Percentiles rank a stretch among this genome's conserved stretches.
These are phyloP conservation scores for Sebastes steindachneri DNA, from an alignment of 2,797 vertebrate genomes.

Conservation along the genomic window DNA sequence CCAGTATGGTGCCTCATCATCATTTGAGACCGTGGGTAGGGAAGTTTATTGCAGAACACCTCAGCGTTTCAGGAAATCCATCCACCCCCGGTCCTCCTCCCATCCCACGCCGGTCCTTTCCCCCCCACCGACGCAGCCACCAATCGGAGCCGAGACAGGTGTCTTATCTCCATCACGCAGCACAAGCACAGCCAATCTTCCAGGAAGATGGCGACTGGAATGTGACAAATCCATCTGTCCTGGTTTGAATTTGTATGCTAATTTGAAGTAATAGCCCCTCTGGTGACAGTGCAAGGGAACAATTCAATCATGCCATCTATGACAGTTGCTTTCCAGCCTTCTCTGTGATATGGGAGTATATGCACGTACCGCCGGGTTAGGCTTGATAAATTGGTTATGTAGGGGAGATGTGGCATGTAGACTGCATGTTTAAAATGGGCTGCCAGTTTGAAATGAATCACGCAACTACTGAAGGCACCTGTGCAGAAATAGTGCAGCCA, in stretches of 20 bases:
- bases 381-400: constrained; percentile 82
- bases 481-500: constrained; percentile 54
- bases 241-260: constrained; percentile 90
- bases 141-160: constrained; percentile 81
- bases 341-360: constrained; percentile 79
- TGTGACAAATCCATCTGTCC: constrained; percentile 91
- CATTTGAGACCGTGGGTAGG: constrained; percentile 73
- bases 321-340: constrained; percentile 81
- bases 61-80: constrained; percentile 76
- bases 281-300: constrained; percentile 87
- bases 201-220: constrained; percentile 85
- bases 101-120: constrained; percentile 35
- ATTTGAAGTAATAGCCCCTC: constrained; percentile 90
- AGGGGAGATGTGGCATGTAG: constrained; percentile 72
- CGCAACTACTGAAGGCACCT: constrained; percentile 56
- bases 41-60: constrained; percentile 80
- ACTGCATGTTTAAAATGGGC: constrained; percentile 77
- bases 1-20: constrained; percentile 75
- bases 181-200: constrained; percentile 84
- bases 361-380: constrained; percentile 71
- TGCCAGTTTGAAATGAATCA: constrained; percentile 77
- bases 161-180: constrained; percentile 87
- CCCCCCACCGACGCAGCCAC: constrained; percentile 51
- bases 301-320: constrained; percentile 88
- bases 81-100: constrained; percentile 61